Percentiles rank a stretch among this genome's conserved stretches.
These are phyloP conservation scores for Camponotus vicinus DNA, from an alignment of 1,140 invertebrate genomes.

Conservation along the genomic window DNA sequence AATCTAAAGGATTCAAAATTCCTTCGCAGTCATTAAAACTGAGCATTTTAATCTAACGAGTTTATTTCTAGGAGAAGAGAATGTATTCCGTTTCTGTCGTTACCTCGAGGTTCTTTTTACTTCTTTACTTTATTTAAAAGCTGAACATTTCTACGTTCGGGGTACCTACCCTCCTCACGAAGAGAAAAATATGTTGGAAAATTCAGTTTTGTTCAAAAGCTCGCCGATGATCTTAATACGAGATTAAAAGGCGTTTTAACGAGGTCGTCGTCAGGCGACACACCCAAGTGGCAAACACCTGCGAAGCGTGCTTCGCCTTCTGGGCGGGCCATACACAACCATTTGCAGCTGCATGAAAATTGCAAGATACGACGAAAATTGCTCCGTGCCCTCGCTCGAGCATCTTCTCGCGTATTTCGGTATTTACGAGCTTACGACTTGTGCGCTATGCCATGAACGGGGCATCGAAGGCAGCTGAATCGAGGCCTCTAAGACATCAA, in stretches of 20 bases:
- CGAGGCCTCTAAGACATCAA: conserved; percentile 28
- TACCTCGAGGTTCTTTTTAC: not conserved
- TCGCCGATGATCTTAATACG: not conserved
- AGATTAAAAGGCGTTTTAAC: conserved; percentile 60
- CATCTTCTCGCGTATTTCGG: conserved; percentile 30
- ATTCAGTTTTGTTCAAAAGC: conserved; percentile 4
- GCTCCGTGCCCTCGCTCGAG: conserved; percentile 52
- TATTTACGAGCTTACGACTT: conserved; percentile 38
- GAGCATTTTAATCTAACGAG: not conserved
- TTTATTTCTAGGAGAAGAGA: not conserved
- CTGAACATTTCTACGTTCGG: not conserved
- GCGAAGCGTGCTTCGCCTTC: conserved; percentile 35
- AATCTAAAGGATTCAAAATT: conserved; percentile 2
- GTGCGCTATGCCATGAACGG: not conserved
- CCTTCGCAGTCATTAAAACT: not conserved
- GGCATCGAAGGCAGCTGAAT: conserved; percentile 39
- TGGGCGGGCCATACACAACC: conserved; percentile 58
- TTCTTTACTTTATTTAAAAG: not conserved
- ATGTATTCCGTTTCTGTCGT: not conserved
- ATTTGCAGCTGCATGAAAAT: conserved; percentile 63
- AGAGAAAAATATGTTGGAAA: conserved; percentile 10
- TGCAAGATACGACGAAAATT: conserved; percentile 64
- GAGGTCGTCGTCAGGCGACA: conserved; percentile 45
- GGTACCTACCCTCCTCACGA: not conserved
- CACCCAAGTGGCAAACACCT: conserved; percentile 38